Evolutionary conservation across 2,888 invertebrate species (phyloP), one percentile per base, ranked within the genome.

Genomic region (Drosophila cognata): DNA sequence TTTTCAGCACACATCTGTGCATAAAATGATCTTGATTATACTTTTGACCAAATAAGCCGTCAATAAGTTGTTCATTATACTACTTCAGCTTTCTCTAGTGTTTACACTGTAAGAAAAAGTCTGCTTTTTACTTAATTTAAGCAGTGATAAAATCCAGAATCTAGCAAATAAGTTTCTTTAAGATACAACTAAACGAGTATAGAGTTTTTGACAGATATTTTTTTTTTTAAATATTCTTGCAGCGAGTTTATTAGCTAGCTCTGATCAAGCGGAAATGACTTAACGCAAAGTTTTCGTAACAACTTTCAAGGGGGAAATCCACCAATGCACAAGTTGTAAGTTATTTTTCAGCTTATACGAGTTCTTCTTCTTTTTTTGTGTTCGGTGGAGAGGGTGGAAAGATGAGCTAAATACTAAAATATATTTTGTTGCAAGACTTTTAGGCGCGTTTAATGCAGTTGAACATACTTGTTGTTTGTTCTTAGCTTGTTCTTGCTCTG

Each of bases 361-460:
- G 11, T 3, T 36, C 11, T 28, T 18, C 21, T 46, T 29, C 8
- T n/a, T 21, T 38, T 50, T 53, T 33, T 46, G 25, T 46, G 7
- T 21, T 46, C n/a, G 10, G n/a, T n/a, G 18, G 16, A 33, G 33
- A n/a, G n/a, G 41, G 21, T 46, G 4, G 46, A 7, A 46, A 46
- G 41, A n/a, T 43, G 16, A 41, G 63, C 67, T 79, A 79, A 79
- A 79, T 78, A 78, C 79, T 65, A 62, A 74, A 78, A 74, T 74
- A 65, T 74, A 78, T 78, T 78, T 78, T 74, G 78, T 74, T 78
- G 59, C 67, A 68, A 53, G 79, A 75, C 79, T 79, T 64, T 75
- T 79, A 75, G 79, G 75, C 79, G 75, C 71, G 72, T 61, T 75
- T 79, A 69, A 79, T 75, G 76, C 76, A 79, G 69, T 79, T 75